Percentiles rank a stretch among this genome's conserved stretches.
Evolutionary conservation across 2,113 vertebrate genomes (phyloP).

Genomic region (Elanus axillaris): DNA sequence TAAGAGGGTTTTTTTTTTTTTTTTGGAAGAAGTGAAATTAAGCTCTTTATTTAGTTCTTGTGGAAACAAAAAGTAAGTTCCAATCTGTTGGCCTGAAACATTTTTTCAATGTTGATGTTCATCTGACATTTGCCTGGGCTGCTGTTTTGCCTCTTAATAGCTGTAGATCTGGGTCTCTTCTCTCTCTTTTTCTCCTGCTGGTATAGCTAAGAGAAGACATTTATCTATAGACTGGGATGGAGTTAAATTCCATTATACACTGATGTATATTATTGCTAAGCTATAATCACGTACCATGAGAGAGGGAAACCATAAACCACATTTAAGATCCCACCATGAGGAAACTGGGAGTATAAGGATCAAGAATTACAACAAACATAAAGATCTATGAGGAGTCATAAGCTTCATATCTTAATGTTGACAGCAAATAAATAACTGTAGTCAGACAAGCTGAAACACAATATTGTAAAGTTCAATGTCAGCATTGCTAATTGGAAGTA

Average conservation of each 20-base stretch:
- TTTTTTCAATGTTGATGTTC: neutral
- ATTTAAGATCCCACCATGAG: neutral
- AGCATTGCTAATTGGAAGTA: neutral
- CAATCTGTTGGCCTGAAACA: neutral
- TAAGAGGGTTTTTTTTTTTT: neutral
- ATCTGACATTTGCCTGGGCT: neutral
- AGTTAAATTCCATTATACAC: neutral
- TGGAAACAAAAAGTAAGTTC: neutral
- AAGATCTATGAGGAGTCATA: neutral
- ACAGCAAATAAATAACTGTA: neutral
- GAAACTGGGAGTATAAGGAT: neutral
- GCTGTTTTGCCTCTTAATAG: neutral
- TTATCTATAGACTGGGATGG: neutral
- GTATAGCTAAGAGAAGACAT: neutral
- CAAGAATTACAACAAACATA: neutral
- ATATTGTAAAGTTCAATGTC: neutral
- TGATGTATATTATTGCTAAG: neutral
- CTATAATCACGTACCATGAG: fast-evolving
- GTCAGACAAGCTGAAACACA: neutral
- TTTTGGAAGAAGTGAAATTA: neutral
- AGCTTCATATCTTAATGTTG: neutral
- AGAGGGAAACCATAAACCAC: neutral
- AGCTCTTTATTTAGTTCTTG: neutral
- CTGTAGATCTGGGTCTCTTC: neutral
- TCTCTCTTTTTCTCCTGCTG: neutral